These are phyloP conservation scores for Eulemur coronatus DNA, from an alignment of 2,797 vertebrate species.

Conservation along the genomic window DNA sequence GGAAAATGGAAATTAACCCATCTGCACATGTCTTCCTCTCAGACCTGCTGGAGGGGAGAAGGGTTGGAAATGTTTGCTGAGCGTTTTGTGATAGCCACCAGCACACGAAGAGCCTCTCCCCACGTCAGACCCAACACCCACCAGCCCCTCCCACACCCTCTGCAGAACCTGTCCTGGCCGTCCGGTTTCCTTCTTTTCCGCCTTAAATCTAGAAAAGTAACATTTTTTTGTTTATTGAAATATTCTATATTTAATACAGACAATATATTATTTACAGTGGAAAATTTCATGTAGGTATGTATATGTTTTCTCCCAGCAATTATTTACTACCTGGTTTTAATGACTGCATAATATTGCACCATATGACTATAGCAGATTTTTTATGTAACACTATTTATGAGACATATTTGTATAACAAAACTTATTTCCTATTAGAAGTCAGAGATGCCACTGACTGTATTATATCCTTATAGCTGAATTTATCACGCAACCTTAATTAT, in stretches of 20 bases:
- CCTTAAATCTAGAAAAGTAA: neutral
- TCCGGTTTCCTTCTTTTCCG: neutral
- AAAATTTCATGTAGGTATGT: neutral
- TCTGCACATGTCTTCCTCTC: neutral
- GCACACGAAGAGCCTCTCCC: neutral
- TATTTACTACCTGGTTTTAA: neutral
- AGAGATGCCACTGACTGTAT: neutral
- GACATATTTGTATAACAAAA: neutral
- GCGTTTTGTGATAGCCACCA: accelerated
- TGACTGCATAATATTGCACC: neutral
- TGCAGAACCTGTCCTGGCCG: neutral
- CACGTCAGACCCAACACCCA: neutral
- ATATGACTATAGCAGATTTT: accelerated
- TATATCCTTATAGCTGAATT: neutral
- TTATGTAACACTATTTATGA: neutral
- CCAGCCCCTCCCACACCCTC: neutral
- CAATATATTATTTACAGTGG: neutral
- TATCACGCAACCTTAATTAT: neutral
- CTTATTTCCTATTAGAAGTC: neutral
- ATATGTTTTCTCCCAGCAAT: neutral
- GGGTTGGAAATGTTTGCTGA: neutral
- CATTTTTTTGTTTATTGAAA: neutral
- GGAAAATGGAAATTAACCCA: neutral
- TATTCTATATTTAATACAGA: conserved; percentile 20
- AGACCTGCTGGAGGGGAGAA: neutral